Conservation (phyloP, 2,113 vertebrate genomes). For the Melospiza melodia region DNA sequence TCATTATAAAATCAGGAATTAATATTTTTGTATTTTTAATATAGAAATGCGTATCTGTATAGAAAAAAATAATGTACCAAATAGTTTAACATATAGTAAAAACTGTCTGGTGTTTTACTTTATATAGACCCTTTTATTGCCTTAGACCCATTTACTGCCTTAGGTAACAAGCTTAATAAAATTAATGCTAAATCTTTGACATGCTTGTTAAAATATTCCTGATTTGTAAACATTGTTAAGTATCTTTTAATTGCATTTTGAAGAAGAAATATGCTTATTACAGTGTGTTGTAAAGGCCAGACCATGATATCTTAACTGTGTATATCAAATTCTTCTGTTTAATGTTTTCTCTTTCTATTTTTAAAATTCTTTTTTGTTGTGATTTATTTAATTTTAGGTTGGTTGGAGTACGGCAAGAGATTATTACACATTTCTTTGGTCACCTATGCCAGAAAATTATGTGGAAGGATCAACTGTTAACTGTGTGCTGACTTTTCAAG, state of each 20-base stretch:
- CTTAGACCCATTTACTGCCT: constrained; percentile 38
- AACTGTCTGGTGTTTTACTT: constrained; percentile 39
- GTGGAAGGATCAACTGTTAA: constrained; percentile 89
- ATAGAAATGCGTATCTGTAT: background rate
- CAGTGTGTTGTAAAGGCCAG: background rate
- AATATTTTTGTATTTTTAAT: background rate
- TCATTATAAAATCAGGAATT: background rate
- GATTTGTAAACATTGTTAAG: constrained; percentile 61
- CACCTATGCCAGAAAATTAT: constrained; percentile 92
- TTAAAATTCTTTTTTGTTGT: background rate
- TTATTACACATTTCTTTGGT: constrained; percentile 99
- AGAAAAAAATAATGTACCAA: background rate
- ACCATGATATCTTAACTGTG: background rate
- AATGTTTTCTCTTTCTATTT: background rate
- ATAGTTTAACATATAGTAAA: constrained; percentile 35
- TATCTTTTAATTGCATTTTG: constrained; percentile 48
- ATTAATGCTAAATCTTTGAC: constrained; percentile 62
- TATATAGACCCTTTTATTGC: constrained; percentile 51
- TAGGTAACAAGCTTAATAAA: constrained; percentile 64
- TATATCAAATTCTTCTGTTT: background rate
- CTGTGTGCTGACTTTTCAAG: constrained; percentile 94
- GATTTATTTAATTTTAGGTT: constrained; percentile 80
- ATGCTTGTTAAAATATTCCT: constrained; percentile 64
- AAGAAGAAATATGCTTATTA: constrained; percentile 7
- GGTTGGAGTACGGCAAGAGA: constrained; percentile 98